Conservation (phyloP, 2,113 vertebrate species). For the Odocoileus virginianus region DNA sequence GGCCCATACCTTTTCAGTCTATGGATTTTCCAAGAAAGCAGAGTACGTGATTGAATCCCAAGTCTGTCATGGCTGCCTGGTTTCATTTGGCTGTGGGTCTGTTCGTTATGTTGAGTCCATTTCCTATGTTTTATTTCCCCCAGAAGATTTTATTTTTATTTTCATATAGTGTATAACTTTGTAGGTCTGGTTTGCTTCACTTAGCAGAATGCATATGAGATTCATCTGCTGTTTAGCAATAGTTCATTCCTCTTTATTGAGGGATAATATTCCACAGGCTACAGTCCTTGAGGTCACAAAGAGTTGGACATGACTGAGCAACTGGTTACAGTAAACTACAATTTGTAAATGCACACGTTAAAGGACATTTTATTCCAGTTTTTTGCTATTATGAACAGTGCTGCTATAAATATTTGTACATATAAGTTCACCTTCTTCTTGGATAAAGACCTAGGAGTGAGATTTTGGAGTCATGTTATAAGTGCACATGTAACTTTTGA, state of each 20-base stretch:
- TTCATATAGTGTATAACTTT: neutral
- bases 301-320: neutral
- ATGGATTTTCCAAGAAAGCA: neutral
- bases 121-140: neutral
- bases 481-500: neutral
- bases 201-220: neutral
- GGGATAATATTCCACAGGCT: neutral
- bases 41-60: neutral
- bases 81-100: neutral
- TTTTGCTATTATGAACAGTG: neutral
- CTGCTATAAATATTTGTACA: neutral
- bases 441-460: neutral
- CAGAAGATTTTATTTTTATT: neutral
- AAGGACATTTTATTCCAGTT: neutral
- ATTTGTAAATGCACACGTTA: neutral
- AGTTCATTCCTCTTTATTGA: neutral
- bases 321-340: neutral
- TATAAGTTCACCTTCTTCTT: neutral
- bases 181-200: neutral
- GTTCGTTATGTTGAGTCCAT: neutral
- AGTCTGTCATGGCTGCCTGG: neutral
- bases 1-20: neutral
- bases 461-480: neutral
- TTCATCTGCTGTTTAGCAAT: neutral
- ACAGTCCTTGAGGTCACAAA: neutral